Percentiles rank a stretch among this genome's conserved stretches.
phyloP scores from a whole-genome alignment of 35 echinoderm and acorn worm species.

The Heliocidaris erythrogramma region DNA sequence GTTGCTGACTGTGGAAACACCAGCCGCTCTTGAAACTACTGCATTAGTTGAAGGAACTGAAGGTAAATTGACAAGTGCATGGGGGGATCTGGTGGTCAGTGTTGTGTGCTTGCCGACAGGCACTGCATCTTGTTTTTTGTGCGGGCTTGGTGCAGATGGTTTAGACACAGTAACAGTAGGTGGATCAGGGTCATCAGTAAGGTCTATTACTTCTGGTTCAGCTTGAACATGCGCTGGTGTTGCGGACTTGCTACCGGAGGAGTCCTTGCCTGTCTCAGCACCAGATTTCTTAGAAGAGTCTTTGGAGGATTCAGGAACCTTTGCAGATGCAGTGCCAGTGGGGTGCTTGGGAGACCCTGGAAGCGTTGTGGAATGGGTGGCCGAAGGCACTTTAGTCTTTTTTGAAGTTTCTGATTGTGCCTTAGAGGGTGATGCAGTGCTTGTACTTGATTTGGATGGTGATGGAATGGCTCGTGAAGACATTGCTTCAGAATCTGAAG shows the following conservation, averaged over 20 bases:
- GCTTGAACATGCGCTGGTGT: background rate
- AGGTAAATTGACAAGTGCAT: conserved; percentile 31
- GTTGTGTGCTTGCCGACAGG: background rate
- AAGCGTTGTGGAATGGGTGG: background rate
- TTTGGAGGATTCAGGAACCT: background rate
- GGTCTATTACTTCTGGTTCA: conserved; percentile 51
- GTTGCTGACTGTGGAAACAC: background rate
- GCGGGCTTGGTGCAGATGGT: conserved; percentile 14
- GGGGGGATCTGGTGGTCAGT: conserved; percentile 40
- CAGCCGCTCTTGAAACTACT: background rate
- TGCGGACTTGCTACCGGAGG: background rate
- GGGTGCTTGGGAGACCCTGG: conserved; percentile 23
- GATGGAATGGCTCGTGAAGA: conserved; percentile 25
- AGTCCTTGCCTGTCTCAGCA: background rate
- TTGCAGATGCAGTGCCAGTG: background rate
- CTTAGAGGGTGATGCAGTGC: conserved; percentile 33
- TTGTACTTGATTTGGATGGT: background rate
- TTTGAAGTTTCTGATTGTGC: background rate
- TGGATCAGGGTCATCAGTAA: conserved; percentile 52
- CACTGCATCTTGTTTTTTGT: background rate
- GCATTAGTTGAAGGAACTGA: conserved; percentile 24
- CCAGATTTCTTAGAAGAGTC: background rate
- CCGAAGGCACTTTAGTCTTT: conserved; percentile 29
- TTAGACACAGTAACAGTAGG: background rate
- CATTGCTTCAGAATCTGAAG: background rate